Percentiles rank a stretch among this genome's conserved stretches.
These are phyloP conservation scores for Chrysopa pallens DNA, from an alignment of 1,140 invertebrate species.

Conservation along the genomic window DNA sequence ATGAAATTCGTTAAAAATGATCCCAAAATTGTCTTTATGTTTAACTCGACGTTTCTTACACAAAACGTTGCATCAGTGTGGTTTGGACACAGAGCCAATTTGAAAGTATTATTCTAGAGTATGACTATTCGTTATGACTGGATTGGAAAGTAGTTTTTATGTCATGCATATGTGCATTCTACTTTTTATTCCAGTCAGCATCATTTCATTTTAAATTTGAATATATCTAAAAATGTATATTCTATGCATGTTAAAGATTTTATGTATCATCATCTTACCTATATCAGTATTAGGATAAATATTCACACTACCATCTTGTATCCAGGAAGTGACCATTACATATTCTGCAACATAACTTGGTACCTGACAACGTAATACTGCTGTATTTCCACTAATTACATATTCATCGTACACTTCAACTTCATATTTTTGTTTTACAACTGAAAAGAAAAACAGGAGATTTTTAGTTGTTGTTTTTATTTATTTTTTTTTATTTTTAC, in stretches of 20 bases:
- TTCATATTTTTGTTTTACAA: slow-evolving; percentile 70
- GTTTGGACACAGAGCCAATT: no score
- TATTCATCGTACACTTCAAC: slow-evolving; percentile 76
- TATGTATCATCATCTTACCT: slow-evolving; percentile 30
- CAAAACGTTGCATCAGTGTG: no score
- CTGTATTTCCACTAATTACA: slow-evolving; percentile 73
- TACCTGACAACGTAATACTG: slow-evolving; percentile 69
- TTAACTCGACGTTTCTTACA: no score
- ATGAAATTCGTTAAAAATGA: no score
- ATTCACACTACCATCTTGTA: slow-evolving; percentile 60
- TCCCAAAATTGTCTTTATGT: no score
- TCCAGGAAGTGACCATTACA: slow-evolving; percentile 77
- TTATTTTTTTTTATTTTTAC: no score
- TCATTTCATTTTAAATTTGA: background rate
- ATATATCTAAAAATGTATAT: background rate
- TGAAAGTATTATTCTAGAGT: no score
- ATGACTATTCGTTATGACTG: no score
- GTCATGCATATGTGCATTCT: background rate
- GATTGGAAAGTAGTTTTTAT: no score
- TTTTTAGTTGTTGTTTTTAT: no score
- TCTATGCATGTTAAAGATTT: background rate
- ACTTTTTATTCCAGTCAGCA: no score
- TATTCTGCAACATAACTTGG: slow-evolving; percentile 75
- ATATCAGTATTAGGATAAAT: slow-evolving; percentile 65
- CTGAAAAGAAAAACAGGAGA: slow-evolving; percentile 30